Evolutionary conservation across 2,113 vertebrate genomes (phyloP).

Genomic region (Salvelinus alpinus): DNA sequence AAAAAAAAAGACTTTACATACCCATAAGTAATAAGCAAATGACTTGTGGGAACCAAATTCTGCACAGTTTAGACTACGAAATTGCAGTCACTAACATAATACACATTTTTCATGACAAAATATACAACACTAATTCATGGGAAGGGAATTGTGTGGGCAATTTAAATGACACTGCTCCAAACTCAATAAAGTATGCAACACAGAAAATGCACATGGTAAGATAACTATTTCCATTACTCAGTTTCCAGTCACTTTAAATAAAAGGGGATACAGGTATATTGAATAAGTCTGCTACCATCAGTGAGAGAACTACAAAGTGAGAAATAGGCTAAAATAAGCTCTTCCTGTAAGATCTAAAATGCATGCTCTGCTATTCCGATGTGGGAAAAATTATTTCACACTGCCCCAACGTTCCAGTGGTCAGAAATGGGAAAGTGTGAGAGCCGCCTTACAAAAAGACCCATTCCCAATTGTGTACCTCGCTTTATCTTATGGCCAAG

Average conservation of each 20-base stretch:
- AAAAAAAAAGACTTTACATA: slow-evolving; percentile 12
- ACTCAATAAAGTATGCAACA: not conserved
- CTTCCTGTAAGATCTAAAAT: slow-evolving; percentile 21
- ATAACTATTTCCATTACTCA: not conserved
- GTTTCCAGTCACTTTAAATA: slow-evolving; percentile 3
- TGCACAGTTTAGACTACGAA: slow-evolving; percentile 9
- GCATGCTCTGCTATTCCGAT: slow-evolving; percentile 18
- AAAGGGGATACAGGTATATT: not conserved
- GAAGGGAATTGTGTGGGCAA: not conserved
- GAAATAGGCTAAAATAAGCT: not conserved
- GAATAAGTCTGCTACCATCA: slow-evolving; percentile 2
- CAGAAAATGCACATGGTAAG: not conserved
- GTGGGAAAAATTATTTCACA: slow-evolving; percentile 2
- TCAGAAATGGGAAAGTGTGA: slow-evolving; percentile 13
- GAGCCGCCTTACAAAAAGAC: slow-evolving; percentile 11
- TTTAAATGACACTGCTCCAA: not conserved
- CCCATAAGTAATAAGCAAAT: slow-evolving; percentile 14
- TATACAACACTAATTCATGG: not conserved
- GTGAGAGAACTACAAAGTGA: not conserved
- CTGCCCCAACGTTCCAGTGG: slow-evolving; percentile 12
- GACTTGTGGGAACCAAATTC: not conserved
- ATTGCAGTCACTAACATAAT: not conserved
- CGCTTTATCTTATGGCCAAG: slow-evolving; percentile 16
- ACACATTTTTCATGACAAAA: not conserved
- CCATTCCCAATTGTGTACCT: slow-evolving; percentile 28